phyloP scores from a whole-genome alignment of 2,113 vertebrate species.

The Natator depressus region DNA sequence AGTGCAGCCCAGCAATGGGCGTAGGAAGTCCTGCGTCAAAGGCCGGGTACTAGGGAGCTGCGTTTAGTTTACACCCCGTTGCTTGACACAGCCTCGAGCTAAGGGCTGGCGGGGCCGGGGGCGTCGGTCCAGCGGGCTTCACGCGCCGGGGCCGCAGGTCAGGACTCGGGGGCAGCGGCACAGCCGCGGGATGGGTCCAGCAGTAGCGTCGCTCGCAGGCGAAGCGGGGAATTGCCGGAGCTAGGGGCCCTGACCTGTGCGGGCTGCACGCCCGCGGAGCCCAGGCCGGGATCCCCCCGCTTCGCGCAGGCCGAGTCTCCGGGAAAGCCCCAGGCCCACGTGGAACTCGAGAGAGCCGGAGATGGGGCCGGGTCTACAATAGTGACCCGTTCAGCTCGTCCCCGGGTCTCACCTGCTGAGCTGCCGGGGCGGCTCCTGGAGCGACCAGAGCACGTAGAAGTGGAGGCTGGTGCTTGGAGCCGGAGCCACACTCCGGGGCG shows the following conservation, averaged over 20 bases:
- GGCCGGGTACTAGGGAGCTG: not conserved
- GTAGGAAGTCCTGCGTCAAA: too few relatives aligned
- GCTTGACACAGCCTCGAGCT: too few relatives aligned
- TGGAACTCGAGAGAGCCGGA: not conserved
- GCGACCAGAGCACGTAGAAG: constrained; percentile 84
- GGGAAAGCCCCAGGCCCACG: too few relatives aligned
- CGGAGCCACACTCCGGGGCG: not conserved
- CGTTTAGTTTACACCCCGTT: not conserved
- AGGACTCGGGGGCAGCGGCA: too few relatives aligned
- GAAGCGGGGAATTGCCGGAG: too few relatives aligned
- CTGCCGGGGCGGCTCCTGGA: constrained; percentile 81
- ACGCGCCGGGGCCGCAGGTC: not conserved
- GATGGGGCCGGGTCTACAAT: not conserved
- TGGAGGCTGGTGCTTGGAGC: not conserved
- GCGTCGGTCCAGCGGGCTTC: not conserved
- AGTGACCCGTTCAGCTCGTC: not conserved
- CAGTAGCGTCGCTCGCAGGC: too few relatives aligned
- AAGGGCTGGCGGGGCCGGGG: not conserved
- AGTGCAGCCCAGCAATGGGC: not conserved
- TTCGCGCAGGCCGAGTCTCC: too few relatives aligned
- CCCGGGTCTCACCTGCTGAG: constrained; percentile 76
- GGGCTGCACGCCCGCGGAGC: too few relatives aligned
- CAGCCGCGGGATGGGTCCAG: too few relatives aligned
- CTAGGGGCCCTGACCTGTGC: too few relatives aligned
- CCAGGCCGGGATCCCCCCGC: too few relatives aligned